Conservation (phyloP, 2,113 vertebrate genomes). For the Uria lomvia region DNA sequence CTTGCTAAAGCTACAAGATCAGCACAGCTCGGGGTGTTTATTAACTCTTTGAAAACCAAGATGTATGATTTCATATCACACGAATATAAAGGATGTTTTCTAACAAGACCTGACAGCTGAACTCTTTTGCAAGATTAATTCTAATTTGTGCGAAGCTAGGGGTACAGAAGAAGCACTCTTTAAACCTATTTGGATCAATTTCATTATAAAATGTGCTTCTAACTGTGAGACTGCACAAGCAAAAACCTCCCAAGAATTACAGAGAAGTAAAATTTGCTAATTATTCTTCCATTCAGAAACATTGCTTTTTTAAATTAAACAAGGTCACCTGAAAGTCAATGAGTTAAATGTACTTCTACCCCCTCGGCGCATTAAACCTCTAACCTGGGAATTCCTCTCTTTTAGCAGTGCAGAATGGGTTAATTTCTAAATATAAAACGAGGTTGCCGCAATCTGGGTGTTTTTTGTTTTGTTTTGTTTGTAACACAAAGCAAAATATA, state of each 20-base stretch:
- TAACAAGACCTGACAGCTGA: not conserved
- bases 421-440: conserved; percentile 63
- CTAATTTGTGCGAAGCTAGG: not conserved
- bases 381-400: not conserved
- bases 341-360: not conserved
- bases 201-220: not conserved
- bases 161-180: not conserved
- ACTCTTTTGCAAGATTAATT: not conserved
- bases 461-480: conserved; percentile 62
- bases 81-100: not conserved
- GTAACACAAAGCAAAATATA: conserved; percentile 68
- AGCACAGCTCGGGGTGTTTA: conserved; percentile 76
- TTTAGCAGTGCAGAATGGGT: conserved; percentile 11
- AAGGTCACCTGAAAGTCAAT: not conserved
- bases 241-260: not conserved
- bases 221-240: fast-evolving
- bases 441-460: conserved; percentile 65
- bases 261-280: not conserved
- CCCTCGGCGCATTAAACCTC: fast-evolving
- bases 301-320: not conserved
- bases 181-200: not conserved
- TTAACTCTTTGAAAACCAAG: conserved; percentile 74
- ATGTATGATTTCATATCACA: not conserved
- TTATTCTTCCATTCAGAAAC: not conserved
- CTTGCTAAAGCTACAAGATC: conserved; percentile 80